Evolutionary conservation across 2,113 vertebrate species (phyloP).

Genomic region (Spizaetus ornatus): DNA sequence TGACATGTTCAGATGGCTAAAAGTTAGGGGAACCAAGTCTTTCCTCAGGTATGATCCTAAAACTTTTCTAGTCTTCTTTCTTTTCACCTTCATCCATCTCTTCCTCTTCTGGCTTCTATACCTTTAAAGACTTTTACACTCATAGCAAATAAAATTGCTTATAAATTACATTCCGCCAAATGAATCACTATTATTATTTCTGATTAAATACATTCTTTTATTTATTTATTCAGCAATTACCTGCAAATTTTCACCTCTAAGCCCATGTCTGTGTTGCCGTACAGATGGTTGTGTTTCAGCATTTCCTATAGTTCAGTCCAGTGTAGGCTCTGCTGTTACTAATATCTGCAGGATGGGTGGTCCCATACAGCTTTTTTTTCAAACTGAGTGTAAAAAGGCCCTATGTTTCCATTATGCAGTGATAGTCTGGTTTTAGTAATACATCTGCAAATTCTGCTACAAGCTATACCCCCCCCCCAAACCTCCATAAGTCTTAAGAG

Average conservation of each 20-base stretch:
- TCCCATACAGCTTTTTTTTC: background rate
- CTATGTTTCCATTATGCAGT: background rate
- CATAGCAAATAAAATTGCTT: background rate
- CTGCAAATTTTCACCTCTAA: background rate
- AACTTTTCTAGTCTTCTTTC: background rate
- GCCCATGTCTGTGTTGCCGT: background rate
- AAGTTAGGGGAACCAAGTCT: background rate
- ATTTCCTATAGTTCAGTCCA: background rate
- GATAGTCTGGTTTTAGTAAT: background rate
- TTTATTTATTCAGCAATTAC: background rate
- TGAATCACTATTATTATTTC: background rate
- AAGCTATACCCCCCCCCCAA: background rate
- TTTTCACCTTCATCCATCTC: background rate
- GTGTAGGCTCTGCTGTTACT: background rate
- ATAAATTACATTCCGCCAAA: background rate
- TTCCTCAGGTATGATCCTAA: background rate
- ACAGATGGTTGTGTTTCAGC: background rate
- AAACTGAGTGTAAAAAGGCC: background rate
- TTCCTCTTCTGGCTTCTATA: background rate
- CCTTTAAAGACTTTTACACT: background rate
- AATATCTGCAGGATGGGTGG: background rate
- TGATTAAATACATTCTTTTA: background rate
- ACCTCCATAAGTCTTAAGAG: background rate
- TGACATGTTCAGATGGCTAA: background rate
- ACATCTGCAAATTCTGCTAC: background rate